A percentile compares a stretch with the other conserved stretches of the same genome.
Evolutionary conservation across 1,140 invertebrate species (phyloP).

Genomic region (Panonychus citri): DNA sequence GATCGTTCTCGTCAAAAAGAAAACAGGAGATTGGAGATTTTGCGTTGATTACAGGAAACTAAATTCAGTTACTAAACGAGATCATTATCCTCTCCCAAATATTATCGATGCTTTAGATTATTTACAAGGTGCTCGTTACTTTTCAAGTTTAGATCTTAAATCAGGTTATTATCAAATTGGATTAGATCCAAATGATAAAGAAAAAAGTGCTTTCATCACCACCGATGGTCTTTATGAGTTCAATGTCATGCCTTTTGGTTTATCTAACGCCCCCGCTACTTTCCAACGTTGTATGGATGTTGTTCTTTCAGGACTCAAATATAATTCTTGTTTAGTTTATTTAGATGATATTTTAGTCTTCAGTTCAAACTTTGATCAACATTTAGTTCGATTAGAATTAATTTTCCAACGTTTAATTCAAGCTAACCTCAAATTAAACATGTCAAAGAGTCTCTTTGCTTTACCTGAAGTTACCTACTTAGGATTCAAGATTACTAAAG

Average conservation of each 20-base stretch:
- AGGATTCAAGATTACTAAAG: constrained; percentile 12
- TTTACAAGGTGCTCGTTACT: background rate
- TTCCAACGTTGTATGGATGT: constrained; percentile 15
- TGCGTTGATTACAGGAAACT: constrained; percentile 4
- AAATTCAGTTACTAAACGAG: constrained; percentile 1
- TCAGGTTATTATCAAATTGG: constrained; percentile 8
- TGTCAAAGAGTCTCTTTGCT: constrained; percentile 12
- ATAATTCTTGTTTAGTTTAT: constrained; percentile 9
- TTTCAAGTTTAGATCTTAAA: constrained; percentile 6
- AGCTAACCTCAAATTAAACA: constrained; percentile 15
- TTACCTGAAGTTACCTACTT: constrained; percentile 9
- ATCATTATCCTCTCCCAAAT: constrained; percentile 1
- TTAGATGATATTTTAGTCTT: constrained; percentile 17
- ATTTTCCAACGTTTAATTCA: constrained; percentile 14
- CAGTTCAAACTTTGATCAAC: constrained; percentile 13
- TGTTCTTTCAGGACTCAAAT: constrained; percentile 7
- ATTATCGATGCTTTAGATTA: background rate
- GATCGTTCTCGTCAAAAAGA: constrained; percentile 3
- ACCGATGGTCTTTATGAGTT: constrained; percentile 10
- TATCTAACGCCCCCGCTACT: constrained; percentile 12
- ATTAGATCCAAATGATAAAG: background rate
- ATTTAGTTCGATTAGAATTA: constrained; percentile 9
- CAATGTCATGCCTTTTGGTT: constrained; percentile 14
- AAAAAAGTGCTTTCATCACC: constrained; percentile 9
- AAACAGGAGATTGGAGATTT: constrained; percentile 1